Evolutionary conservation across 2,113 vertebrate species (phyloP).

Genomic region (Stigmatopora argus): DNA sequence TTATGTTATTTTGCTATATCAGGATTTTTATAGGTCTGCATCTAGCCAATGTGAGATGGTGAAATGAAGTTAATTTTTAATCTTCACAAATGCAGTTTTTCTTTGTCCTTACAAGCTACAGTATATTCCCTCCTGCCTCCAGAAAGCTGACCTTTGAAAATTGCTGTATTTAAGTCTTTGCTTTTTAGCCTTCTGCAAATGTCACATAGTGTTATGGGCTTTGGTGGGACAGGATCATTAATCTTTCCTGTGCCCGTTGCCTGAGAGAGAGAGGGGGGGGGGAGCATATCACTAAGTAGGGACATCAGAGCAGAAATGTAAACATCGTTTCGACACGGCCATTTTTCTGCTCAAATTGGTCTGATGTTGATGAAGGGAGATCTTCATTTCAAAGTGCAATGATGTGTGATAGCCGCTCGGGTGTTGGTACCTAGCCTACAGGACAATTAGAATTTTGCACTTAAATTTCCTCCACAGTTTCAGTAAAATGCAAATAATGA

Average conservation of each 20-base stretch:
- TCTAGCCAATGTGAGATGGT: neutral
- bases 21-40: neutral
- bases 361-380: conserved; percentile 79
- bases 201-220: conserved; percentile 65
- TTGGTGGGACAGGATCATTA: conserved; percentile 63
- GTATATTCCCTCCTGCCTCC: conserved; percentile 30
- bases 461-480: conserved; percentile 11
- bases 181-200: conserved; percentile 64
- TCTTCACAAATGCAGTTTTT: conserved; percentile 17
- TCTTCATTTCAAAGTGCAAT: conserved; percentile 69
- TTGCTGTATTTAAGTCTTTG: conserved; percentile 50
- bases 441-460: conserved; percentile 29
- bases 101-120: conserved; percentile 14
- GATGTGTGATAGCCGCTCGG: conserved; percentile 69
- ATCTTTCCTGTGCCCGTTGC: conserved; percentile 47
- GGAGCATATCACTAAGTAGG: conserved; percentile 75
- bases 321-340: conserved; percentile 76
- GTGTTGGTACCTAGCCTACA: conserved; percentile 56
- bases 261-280: conserved; percentile 9
- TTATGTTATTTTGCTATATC: conserved; percentile 15
- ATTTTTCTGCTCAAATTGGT: conserved; percentile 78
- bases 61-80: conserved; percentile 16
- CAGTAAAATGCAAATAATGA: neutral
- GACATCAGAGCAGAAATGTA: conserved; percentile 70
- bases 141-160: conserved; percentile 60